A percentile compares a stretch with the other conserved stretches of the same genome.
These are phyloP conservation scores for Athalia circularis DNA, from an alignment of 2,888 invertebrate species.

Conservation along the genomic window DNA sequence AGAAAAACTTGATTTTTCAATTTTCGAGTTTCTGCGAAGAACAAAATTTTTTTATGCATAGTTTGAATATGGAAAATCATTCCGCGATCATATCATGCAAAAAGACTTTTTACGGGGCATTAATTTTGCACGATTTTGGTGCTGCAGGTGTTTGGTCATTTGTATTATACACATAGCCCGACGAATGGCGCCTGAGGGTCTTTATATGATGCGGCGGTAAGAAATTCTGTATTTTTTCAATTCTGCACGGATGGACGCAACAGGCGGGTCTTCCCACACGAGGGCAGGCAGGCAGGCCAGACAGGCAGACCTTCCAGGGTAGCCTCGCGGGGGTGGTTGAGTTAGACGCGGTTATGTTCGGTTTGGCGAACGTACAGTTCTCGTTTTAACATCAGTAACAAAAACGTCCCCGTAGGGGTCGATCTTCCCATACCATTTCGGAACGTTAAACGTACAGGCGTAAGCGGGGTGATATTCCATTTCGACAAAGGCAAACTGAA, in stretches of 20 bases:
- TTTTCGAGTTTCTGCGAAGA: too few species aligned
- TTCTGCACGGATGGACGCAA: slow-evolving; percentile 66
- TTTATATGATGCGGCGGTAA: slow-evolving; percentile 2
- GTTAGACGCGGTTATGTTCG: slow-evolving; percentile 16
- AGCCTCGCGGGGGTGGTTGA: slow-evolving; percentile 10
- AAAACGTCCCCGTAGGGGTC: slow-evolving; percentile 40
- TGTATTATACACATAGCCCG: neutral
- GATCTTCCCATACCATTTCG: neutral
- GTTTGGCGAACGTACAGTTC: slow-evolving; percentile 26
- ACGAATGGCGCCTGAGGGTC: neutral
- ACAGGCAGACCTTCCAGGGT: neutral
- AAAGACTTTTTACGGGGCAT: neutral
- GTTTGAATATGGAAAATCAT: too few species aligned
- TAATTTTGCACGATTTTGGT: slow-evolving; percentile 4
- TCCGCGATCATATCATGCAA: too few species aligned
- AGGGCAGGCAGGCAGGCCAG: neutral
- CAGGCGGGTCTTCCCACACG: slow-evolving; percentile 67
- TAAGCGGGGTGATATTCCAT: slow-evolving; percentile 22
- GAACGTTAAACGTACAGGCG: neutral
- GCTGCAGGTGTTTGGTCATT: neutral
- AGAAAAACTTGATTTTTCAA: too few species aligned
- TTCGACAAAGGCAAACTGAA: slow-evolving; percentile 32
- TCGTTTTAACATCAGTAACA: slow-evolving; percentile 20
- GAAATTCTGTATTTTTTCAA: slow-evolving; percentile 66
- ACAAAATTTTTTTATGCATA: too few species aligned